Conservation (phyloP, 1,140 invertebrate species). For the Penaeus vannamei region DNA sequence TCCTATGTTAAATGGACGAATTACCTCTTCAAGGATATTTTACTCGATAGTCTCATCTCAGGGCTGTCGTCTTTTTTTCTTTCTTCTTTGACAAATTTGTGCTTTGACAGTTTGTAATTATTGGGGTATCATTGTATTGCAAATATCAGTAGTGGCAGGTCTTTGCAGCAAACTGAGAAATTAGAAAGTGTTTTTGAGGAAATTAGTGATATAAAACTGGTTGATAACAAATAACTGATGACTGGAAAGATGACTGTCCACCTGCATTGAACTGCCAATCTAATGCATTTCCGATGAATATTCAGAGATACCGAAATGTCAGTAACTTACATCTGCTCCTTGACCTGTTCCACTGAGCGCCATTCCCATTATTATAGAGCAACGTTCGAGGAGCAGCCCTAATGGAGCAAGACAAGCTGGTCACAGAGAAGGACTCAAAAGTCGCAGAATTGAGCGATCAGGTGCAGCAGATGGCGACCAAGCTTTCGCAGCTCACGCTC, state of each 20-base stretch:
- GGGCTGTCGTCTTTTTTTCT: too few relatives aligned
- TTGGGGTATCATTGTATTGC: too few relatives aligned
- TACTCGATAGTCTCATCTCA: too few relatives aligned
- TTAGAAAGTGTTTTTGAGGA: too few relatives aligned
- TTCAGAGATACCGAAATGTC: not conserved
- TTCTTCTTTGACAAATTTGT: too few relatives aligned
- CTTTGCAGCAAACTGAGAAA: too few relatives aligned
- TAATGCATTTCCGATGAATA: not conserved
- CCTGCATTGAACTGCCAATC: not conserved
- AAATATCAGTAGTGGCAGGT: not conserved
- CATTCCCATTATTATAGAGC: not conserved
- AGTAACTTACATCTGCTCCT: not conserved
- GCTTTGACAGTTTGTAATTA: too few relatives aligned
- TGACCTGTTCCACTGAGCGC: not conserved
- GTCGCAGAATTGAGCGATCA: slow-evolving; percentile 45
- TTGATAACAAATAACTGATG: too few relatives aligned
- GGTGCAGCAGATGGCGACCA: slow-evolving; percentile 24
- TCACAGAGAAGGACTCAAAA: slow-evolving; percentile 45
- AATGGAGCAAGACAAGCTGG: slow-evolving; percentile 49
- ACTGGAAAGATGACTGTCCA: too few relatives aligned
- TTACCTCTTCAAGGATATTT: too few relatives aligned
- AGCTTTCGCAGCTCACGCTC: slow-evolving; percentile 35
- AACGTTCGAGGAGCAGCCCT: slow-evolving; percentile 53
- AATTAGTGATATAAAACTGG: too few relatives aligned
- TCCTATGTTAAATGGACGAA: too few relatives aligned